phyloP scores from a whole-genome alignment of 2,113 vertebrate genomes.

The Anthoscopus minutus region DNA sequence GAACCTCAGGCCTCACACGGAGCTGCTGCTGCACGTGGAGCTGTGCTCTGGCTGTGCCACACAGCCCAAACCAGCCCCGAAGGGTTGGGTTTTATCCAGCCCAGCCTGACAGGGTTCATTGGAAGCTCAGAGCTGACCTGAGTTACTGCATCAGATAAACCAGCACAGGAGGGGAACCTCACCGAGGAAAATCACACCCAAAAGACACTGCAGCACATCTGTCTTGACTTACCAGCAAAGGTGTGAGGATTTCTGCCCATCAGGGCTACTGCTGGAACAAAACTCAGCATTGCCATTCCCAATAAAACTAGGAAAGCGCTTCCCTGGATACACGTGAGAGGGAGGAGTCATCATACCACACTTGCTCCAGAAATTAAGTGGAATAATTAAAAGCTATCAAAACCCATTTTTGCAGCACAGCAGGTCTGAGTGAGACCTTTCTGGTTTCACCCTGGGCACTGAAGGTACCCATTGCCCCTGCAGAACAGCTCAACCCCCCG shows the following conservation, averaged over 20 bases:
- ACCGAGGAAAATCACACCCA: not conserved
- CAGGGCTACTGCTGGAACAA: not conserved
- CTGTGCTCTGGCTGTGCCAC: not conserved
- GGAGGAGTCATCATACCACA: accelerated
- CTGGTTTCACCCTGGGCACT: not conserved
- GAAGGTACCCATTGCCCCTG: not conserved
- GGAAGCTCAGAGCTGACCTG: accelerated
- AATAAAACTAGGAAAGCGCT: not conserved
- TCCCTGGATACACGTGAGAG: accelerated
- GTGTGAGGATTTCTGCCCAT: not conserved
- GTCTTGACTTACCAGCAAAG: not conserved
- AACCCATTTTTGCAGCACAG: accelerated
- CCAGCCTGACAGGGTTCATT: accelerated
- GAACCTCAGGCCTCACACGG: not conserved
- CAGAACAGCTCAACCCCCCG: not conserved
- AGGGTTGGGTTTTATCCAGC: not conserved
- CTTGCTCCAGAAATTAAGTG: not conserved
- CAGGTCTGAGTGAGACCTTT: not conserved
- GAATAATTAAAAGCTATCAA: not conserved
- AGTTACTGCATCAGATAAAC: not conserved
- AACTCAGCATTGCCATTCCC: accelerated
- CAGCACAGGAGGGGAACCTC: not conserved
- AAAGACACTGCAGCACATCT: not conserved
- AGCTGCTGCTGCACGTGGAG: too few species aligned
- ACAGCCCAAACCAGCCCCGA: not conserved